Conservation (phyloP, 1,140 invertebrate species). For the Drosophila baimaii region DNA sequence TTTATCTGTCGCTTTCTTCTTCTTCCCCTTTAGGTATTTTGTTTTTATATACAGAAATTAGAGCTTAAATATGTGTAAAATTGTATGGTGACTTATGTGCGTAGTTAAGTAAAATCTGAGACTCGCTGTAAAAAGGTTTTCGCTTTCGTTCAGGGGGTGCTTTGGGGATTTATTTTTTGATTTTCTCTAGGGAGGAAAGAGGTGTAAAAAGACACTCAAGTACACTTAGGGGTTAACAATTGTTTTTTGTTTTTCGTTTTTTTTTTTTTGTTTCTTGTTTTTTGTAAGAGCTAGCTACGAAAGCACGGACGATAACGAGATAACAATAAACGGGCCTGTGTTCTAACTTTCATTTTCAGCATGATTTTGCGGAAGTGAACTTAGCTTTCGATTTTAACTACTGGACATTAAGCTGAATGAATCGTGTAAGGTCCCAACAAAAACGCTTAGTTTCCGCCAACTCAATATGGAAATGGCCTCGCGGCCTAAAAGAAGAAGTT, state of each 20-base stretch:
- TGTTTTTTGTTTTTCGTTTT: conserved; percentile 9
- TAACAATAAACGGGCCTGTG: conserved; percentile 38
- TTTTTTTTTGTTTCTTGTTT: conserved; percentile 5
- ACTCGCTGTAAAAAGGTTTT: conserved; percentile 70
- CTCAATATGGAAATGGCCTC: conserved; percentile 18
- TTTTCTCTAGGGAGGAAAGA: conserved; percentile 11
- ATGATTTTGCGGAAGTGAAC: conserved; percentile 29
- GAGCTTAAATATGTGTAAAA: conserved; percentile 45
- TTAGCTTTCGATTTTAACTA: conserved; percentile 12
- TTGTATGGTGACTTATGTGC: conserved; percentile 75
- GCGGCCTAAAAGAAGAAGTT: conserved; percentile 73
- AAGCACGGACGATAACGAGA: conserved; percentile 51
- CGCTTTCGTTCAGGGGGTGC: conserved; percentile 39
- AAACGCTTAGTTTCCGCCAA: conserved; percentile 4
- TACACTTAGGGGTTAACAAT: conserved; percentile 66
- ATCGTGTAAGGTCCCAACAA: conserved; percentile 11
- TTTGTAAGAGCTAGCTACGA: conserved; percentile 42
- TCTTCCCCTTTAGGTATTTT: conserved; percentile 15
- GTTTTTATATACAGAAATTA: conserved; percentile 75
- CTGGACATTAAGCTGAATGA: conserved; percentile 25
- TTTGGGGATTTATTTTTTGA: conserved; percentile 6
- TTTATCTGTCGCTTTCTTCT: conserved; percentile 35
- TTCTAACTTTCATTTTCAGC: conserved; percentile 29
- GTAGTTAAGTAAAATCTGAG: conserved; percentile 82
- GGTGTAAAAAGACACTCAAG: conserved; percentile 59